These are phyloP conservation scores for Mus caroli DNA, from an alignment of 2,797 vertebrate species.

Conservation along the genomic window DNA sequence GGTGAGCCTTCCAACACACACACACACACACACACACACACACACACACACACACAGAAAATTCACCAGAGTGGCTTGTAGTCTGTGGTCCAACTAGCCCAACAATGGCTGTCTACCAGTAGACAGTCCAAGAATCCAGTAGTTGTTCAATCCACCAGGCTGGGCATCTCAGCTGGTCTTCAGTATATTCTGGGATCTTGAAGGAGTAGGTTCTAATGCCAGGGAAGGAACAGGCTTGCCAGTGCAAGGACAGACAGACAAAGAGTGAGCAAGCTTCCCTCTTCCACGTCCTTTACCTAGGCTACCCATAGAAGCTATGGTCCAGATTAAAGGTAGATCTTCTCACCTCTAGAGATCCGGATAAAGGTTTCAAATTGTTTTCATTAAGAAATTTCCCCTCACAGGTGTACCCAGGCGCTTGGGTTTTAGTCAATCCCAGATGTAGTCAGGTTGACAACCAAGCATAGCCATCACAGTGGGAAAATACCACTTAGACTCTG, in stretches of 20 bases:
- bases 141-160: background rate
- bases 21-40: background rate
- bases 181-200: background rate
- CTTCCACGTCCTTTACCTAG: background rate
- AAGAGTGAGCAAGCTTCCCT: background rate
- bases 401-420: background rate
- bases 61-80: background rate
- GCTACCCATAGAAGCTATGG: background rate
- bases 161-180: background rate
- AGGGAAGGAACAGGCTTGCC: background rate
- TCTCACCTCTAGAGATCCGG: background rate
- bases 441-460: background rate
- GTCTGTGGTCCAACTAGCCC: background rate
- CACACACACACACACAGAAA: background rate
- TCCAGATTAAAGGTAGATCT: background rate
- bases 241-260: background rate
- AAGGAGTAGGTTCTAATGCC: background rate
- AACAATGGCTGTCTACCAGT: background rate
- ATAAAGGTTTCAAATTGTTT: background rate
- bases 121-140: background rate
- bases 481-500: background rate
- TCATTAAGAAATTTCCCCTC: background rate
- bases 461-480: background rate
- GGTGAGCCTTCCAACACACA: background rate
- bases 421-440: background rate